Conservation (phyloP, 2,797 vertebrate species). For the Muscicapa comitata region DNA sequence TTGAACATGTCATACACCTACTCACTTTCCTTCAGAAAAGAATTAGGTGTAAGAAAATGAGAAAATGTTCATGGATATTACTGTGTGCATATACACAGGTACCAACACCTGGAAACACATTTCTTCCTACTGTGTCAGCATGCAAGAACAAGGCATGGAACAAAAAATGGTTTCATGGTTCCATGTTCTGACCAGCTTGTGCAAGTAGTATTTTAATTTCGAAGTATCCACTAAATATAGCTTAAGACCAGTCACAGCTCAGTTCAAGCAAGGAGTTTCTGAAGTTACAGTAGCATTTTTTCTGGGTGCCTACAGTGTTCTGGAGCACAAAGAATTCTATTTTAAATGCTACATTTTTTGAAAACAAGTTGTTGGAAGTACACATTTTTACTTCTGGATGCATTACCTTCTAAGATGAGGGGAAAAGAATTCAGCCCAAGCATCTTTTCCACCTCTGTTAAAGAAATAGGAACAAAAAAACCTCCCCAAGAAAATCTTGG, state of each 20-base stretch:
- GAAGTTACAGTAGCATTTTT: neutral
- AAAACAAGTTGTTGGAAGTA: neutral
- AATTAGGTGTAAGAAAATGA: neutral
- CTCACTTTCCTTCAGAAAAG: neutral
- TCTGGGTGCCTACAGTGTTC: neutral
- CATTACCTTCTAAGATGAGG: neutral
- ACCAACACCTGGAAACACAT: rapidly evolving
- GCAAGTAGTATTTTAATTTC: neutral
- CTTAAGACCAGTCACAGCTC: neutral
- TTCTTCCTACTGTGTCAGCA: neutral
- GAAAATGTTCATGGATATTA: neutral
- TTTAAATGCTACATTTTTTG: neutral
- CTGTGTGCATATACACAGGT: rapidly evolving
- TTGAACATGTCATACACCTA: neutral
- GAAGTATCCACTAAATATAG: neutral
- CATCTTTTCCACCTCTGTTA: neutral
- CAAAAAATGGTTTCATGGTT: neutral
- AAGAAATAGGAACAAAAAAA: neutral
- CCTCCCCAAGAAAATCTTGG: neutral
- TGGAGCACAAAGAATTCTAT: neutral
- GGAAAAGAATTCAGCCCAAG: neutral
- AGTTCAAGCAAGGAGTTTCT: neutral
- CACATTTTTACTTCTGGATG: neutral
- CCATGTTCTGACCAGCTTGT: neutral
- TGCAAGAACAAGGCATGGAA: neutral